These are phyloP conservation scores for Sycophila texana DNA, from an alignment of 2,888 invertebrate genomes.

Conservation along the genomic window DNA sequence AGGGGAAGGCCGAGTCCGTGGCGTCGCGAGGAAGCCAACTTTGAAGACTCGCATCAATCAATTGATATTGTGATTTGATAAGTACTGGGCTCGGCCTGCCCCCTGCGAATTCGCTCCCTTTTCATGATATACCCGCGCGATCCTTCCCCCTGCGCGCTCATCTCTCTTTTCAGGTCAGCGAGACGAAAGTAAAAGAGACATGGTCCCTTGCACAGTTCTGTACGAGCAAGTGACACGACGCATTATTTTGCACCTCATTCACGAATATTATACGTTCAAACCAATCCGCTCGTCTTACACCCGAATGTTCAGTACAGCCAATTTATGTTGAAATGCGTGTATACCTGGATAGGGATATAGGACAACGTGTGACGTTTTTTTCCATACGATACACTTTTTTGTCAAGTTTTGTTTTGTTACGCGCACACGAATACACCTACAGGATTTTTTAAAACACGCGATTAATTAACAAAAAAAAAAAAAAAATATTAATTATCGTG, in stretches of 20 bases:
- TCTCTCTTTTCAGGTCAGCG: constrained; percentile 54
- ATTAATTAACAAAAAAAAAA: no score
- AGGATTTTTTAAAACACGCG: no score
- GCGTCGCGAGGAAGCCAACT: neutral
- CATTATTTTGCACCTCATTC: constrained; percentile 34
- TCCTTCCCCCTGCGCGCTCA: constrained; percentile 51
- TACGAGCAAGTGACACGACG: constrained; percentile 22
- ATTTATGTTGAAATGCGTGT: no score
- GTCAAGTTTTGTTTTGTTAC: no score
- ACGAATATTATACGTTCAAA: constrained; percentile 29
- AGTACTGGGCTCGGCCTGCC: neutral
- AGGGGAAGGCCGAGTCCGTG: neutral
- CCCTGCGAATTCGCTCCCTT: neutral
- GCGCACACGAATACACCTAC: no score
- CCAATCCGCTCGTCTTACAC: no score
- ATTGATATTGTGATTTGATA: constrained; percentile 8
- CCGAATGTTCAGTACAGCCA: no score
- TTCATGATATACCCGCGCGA: neutral
- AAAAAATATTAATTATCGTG: no score
- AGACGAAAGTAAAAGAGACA: constrained; percentile 21
- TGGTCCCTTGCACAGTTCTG: constrained; percentile 15
- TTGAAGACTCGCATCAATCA: neutral
- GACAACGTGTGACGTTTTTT: no score
- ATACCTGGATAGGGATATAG: no score
- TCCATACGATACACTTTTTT: no score